phyloP scores from a whole-genome alignment of 2,113 vertebrate species.

The Sebastes fasciatus region DNA sequence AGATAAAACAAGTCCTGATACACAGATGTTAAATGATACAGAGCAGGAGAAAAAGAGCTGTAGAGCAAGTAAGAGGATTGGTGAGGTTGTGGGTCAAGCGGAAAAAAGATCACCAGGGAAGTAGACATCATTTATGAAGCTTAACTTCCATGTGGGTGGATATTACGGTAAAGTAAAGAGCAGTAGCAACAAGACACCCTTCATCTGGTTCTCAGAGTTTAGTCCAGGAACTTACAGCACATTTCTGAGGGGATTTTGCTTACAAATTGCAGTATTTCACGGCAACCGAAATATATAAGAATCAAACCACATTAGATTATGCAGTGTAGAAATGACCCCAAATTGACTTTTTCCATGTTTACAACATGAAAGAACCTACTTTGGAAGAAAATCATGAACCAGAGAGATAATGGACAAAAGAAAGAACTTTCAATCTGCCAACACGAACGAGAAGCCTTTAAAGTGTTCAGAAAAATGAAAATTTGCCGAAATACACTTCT shows the following conservation, averaged over 20 bases:
- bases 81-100: conserved; percentile 7
- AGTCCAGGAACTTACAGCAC: neutral
- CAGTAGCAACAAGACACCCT: neutral
- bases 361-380: too few species aligned
- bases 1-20: conserved; percentile 20
- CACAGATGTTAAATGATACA: conserved; percentile 23
- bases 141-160: neutral
- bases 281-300: neutral
- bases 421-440: neutral
- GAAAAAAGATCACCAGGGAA: neutral
- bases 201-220: neutral
- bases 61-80: neutral
- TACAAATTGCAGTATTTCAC: neutral
- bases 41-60: neutral
- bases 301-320: too few species aligned
- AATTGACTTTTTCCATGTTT: too few species aligned
- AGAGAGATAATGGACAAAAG: neutral
- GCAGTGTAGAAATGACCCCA: too few species aligned
- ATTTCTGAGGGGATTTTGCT: neutral
- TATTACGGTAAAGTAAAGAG: conserved; percentile 4
- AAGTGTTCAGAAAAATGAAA: too few species aligned
- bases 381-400: neutral
- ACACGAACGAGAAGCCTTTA: neutral
- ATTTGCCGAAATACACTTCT: neutral
- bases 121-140: neutral